Evolutionary conservation across 2,797 vertebrate genomes (phyloP).

Genomic region (Chelonia mydas): DNA sequence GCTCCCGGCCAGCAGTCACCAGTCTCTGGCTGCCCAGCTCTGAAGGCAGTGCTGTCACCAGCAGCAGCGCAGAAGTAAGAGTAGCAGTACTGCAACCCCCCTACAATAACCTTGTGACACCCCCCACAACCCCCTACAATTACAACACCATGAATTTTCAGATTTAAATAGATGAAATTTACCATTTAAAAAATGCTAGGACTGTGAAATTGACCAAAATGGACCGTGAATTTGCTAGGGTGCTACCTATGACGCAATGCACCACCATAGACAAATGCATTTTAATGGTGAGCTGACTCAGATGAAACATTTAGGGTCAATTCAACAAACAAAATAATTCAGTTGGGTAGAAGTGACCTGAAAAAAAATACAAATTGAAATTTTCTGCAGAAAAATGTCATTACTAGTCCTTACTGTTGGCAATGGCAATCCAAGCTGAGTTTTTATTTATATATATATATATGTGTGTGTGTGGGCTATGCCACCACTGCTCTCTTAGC

Average conservation of each 20-base stretch:
- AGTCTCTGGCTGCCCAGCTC: too few relatives aligned
- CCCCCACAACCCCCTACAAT: too few relatives aligned
- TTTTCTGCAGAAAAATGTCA: not conserved
- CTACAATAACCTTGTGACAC: too few relatives aligned
- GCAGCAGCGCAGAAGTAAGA: too few relatives aligned
- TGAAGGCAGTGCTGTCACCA: too few relatives aligned
- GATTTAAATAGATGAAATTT: too few relatives aligned
- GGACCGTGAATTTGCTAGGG: too few relatives aligned
- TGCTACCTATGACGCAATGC: not conserved
- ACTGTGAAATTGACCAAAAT: too few relatives aligned
- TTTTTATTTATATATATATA: not conserved
- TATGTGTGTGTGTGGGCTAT: not conserved
- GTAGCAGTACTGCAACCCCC: too few relatives aligned
- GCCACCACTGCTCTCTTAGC: not conserved
- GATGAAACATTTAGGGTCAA: not conserved
- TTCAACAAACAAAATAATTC: not conserved
- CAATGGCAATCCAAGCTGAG: not conserved
- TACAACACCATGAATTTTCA: too few relatives aligned
- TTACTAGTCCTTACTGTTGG: not conserved
- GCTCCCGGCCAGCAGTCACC: too few relatives aligned
- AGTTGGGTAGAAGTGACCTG: not conserved
- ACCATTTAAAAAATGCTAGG: too few relatives aligned
- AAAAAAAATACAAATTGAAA: not conserved
- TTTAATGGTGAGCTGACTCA: not conserved
- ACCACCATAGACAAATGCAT: not conserved